Base-by-base conservation (phyloP, 1,140 invertebrate species). In the Melipona quadrifasciata region DNA sequence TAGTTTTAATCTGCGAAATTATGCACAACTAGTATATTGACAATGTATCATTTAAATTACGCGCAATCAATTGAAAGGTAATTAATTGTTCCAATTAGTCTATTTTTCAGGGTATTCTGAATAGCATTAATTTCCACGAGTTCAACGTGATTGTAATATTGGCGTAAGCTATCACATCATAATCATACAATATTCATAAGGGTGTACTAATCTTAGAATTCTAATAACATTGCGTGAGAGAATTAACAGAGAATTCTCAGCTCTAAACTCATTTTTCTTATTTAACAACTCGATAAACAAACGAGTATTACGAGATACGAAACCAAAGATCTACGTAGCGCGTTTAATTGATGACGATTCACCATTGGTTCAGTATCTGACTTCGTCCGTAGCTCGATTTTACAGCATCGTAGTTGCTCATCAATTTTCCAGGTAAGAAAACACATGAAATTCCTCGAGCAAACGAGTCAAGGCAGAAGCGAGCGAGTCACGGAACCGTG, bases 111-210 rank as follows among this genome's bases (percentile, higher is more conserved):
- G 39, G 39, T 6, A 47, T 47, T 47, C 0, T 8, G 8, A 47
- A 47, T 8, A 47, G 39, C 39, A 47, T 47, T 47, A 47, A 47
- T 6, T 47, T 47, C 39, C 39, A 47, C 39, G 39, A n/a, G n/a
- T 47, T 47, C 39, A 10, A 47, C 39, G 8, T 8, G 39, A 47
- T 47, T 47, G 39, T 6, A 8, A 47, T 47, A 47, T 47, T 47
- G 8, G 6, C 8, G 39, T 8, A 47, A 47, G 39, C 39, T 61
- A 12, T 61, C n/a, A n/a, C n/a, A n/a, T n/a, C n/a, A n/a, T n/a
- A n/a, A n/a, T n/a, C 58, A 61, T 61, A n/a, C 58, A 61, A 61
- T 61, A 61, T 61, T 61, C 58, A 61, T 61, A 61, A 61, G 58
- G n/a, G 31, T 31, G n/a, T n/a, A 61, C 58, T 61, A 61, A 61